phyloP scores from a whole-genome alignment of 2,888 invertebrate species.

The Platycheirus albimanus region DNA sequence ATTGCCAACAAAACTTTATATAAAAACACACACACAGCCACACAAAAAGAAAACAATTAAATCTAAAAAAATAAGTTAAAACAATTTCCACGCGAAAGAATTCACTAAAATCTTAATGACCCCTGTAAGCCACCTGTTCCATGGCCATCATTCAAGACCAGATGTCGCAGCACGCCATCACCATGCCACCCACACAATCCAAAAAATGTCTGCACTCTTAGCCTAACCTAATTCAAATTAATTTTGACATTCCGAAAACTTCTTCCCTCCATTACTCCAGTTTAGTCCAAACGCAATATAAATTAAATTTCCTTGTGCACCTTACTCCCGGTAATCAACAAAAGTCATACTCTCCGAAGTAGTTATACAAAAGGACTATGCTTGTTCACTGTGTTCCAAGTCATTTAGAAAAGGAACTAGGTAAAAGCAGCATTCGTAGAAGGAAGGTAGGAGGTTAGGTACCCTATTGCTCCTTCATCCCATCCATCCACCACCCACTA shows the following conservation, averaged over 20 bases:
- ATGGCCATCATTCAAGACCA: conserved; percentile 58
- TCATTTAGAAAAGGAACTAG: not conserved
- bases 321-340: conserved; percentile 21
- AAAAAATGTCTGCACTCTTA: conserved; percentile 32
- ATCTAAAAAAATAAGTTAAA: not conserved
- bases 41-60: not conserved
- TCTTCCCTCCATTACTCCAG: too few relatives aligned
- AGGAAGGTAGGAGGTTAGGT: too few relatives aligned
- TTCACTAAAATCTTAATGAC: conserved; percentile 1
- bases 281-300: conserved; percentile 42
- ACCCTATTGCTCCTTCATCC: too few relatives aligned
- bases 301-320: conserved; percentile 49
- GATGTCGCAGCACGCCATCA: too few relatives aligned
- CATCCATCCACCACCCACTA: too few relatives aligned
- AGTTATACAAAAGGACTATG: conserved; percentile 8
- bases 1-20: too few relatives aligned
- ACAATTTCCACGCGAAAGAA: not conserved
- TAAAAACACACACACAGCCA: too few relatives aligned
- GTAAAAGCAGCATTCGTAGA: not conserved
- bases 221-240: conserved; percentile 44
- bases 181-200: not conserved
- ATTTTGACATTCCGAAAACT: conserved; percentile 49
- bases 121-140: conserved; percentile 42
- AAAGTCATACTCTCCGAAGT: conserved; percentile 19
- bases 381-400: not conserved